Percentiles rank a stretch among this genome's conserved stretches.
These are phyloP conservation scores for Salticus scenicus DNA, from an alignment of 2,888 invertebrate species.

Conservation along the genomic window DNA sequence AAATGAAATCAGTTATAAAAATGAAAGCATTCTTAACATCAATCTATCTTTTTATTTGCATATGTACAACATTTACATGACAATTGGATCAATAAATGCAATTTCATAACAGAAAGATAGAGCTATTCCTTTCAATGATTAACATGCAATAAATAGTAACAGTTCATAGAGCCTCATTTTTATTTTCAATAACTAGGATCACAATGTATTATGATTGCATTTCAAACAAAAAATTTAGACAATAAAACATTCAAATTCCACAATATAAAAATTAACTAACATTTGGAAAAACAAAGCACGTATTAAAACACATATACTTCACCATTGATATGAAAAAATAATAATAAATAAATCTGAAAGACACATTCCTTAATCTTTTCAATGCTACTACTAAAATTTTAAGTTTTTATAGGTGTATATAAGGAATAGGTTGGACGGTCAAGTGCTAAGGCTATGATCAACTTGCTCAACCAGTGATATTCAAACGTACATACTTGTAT, in stretches of 20 bases:
- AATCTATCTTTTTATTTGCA: neutral
- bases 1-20: no score
- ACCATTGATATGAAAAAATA: neutral
- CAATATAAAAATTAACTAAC: neutral
- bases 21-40: conserved; percentile 12
- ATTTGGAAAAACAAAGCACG: no score
- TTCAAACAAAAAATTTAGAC: neutral
- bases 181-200: neutral
- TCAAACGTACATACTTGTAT: no score
- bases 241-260: neutral
- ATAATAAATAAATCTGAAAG: neutral
- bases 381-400: neutral
- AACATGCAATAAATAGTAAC: neutral
- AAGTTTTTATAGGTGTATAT: neutral
- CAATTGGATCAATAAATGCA: neutral
- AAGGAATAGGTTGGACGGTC: conserved; percentile 52
- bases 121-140: neutral
- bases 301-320: no score
- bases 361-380: neutral
- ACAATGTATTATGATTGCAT: neutral
- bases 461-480: conserved; percentile 7
- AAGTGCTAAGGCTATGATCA: conserved; percentile 48
- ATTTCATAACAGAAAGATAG: conserved; percentile 2
- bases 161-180: neutral
- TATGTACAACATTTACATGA: neutral